A percentile compares a stretch with the other conserved stretches of the same genome.
Evolutionary conservation across 2,113 vertebrate species (phyloP).

Genomic region (Pionites leucogaster): DNA sequence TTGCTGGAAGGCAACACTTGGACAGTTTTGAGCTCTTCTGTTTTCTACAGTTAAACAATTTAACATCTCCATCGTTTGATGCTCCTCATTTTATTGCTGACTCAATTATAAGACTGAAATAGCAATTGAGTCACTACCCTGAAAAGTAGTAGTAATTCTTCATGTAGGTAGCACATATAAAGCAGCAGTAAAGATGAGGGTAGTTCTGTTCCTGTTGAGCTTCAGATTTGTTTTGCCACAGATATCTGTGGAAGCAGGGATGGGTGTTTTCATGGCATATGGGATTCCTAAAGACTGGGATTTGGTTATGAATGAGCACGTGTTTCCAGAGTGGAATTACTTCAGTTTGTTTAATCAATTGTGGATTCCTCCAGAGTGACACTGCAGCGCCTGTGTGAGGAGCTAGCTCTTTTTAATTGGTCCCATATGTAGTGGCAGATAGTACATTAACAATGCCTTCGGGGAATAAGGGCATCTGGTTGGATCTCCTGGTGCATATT

Average conservation of each 20-base stretch:
- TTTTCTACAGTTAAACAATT: background rate
- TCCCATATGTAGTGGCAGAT: constrained; percentile 46
- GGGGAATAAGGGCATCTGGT: background rate
- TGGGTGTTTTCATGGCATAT: background rate
- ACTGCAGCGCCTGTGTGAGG: background rate
- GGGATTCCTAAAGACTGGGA: background rate
- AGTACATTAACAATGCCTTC: constrained; percentile 17
- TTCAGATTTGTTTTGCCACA: background rate
- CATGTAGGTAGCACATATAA: background rate
- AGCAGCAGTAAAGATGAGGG: background rate
- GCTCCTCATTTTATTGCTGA: background rate
- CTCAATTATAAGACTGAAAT: background rate
- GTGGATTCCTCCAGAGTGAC: constrained; percentile 18
- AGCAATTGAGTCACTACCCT: background rate
- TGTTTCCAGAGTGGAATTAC: constrained; percentile 51
- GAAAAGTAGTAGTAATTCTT: background rate
- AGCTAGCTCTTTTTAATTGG: constrained; percentile 35
- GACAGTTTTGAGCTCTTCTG: background rate
- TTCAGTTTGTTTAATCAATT: constrained; percentile 46
- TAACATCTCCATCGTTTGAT: background rate
- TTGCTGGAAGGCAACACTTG: background rate
- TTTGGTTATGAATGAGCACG: constrained; percentile 25
- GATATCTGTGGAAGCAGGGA: background rate
- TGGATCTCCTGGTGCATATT: background rate
- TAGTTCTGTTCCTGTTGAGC: background rate